Conservation (phyloP, 1,140 invertebrate species). For the Musca domestica region DNA sequence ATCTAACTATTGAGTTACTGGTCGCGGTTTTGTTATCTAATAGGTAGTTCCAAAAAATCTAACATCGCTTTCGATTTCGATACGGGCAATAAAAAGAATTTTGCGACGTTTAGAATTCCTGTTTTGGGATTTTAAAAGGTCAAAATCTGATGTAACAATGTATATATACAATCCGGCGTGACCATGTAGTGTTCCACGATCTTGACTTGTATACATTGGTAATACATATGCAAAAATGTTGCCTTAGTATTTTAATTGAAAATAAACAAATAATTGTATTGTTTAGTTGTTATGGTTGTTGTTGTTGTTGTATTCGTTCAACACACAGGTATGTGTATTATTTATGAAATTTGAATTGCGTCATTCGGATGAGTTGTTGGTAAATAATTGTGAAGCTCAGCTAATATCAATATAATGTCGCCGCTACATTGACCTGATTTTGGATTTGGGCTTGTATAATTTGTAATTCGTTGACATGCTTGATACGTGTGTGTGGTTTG, state of each 20-base stretch:
- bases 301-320: no score
- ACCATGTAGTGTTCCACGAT: neutral
- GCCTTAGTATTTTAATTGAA: no score
- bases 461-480: no score
- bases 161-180: neutral
- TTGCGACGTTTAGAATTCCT: no score
- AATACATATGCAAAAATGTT: no score
- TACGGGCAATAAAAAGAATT: neutral
- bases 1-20: neutral
- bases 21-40: constrained; percentile 5
- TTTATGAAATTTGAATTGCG: neutral
- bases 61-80: neutral
- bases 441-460: no score
- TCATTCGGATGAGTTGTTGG: neutral
- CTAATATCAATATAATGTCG: no score
- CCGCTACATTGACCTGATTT: no score
- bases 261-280: no score
- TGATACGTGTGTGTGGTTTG: no score
- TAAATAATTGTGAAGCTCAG: neutral
- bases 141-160: neutral
- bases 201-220: neutral
- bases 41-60: neutral
- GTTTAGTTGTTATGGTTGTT: no score
- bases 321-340: no score
- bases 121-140: neutral